Evolutionary conservation across 2,888 invertebrate genomes (phyloP).

Genomic region (Choristoneura rosaceana): DNA sequence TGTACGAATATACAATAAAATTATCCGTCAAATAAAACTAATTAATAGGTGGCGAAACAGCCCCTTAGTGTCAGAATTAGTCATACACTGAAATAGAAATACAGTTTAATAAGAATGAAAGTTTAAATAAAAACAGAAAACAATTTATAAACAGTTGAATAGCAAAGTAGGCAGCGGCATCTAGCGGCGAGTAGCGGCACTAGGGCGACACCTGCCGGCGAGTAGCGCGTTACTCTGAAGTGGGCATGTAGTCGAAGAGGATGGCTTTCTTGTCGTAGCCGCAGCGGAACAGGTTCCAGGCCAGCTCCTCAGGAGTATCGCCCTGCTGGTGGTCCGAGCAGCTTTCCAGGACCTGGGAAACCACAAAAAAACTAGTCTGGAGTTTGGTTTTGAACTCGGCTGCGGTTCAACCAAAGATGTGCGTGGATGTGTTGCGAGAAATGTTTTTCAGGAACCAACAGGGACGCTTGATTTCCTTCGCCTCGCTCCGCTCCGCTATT

Average conservation of each 20-base stretch:
- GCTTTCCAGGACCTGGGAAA: slow-evolving; percentile 65
- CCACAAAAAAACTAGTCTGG: too few relatives aligned
- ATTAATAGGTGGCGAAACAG: too few relatives aligned
- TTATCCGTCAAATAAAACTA: too few relatives aligned
- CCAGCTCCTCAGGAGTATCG: slow-evolving; percentile 71
- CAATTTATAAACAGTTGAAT: slow-evolving; percentile 3
- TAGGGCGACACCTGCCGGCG: not conserved
- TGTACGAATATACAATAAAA: too few relatives aligned
- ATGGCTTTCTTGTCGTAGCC: slow-evolving; percentile 74
- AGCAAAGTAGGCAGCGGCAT: slow-evolving; percentile 12
- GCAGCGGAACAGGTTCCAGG: slow-evolving; percentile 79
- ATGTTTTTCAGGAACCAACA: too few relatives aligned
- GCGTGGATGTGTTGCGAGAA: too few relatives aligned
- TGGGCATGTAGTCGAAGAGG: slow-evolving; percentile 72
- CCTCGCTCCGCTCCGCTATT: too few relatives aligned
- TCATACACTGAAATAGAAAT: not conserved
- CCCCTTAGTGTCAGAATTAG: too few relatives aligned
- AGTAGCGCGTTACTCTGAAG: slow-evolving; percentile 28
- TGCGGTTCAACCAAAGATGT: too few relatives aligned
- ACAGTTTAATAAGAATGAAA: not conserved
- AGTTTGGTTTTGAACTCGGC: too few relatives aligned
- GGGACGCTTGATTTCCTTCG: too few relatives aligned
- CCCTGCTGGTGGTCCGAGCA: slow-evolving; percentile 66
- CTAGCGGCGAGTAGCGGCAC: not conserved
- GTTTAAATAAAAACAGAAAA: slow-evolving; percentile 2